A percentile compares a stretch with the other conserved stretches of the same genome.
Conservation (phyloP, 2,888 invertebrate genomes). For the Sinopyrophorus schimmeli region DNA sequence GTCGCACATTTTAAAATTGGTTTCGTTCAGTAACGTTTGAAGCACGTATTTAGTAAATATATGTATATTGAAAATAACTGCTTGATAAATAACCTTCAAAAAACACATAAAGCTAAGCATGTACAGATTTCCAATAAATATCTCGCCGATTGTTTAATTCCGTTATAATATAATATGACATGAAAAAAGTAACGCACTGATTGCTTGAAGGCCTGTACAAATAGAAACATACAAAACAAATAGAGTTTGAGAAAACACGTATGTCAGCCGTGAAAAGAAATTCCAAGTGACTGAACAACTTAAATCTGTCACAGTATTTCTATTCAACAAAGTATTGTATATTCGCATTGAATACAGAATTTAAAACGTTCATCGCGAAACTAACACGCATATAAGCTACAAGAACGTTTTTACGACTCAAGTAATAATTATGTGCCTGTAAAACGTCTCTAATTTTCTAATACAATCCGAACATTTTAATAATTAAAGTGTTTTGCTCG, state of each 20-base stretch:
- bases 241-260: conserved; percentile 25
- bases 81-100: conserved; percentile 26
- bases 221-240: conserved; percentile 30
- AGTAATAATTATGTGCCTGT: too few species aligned
- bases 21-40: conserved; percentile 38
- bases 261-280: conserved; percentile 32
- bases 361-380: too few species aligned
- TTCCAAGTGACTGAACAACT: conserved; percentile 34
- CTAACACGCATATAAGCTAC: too few species aligned
- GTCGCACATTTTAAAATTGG: conserved; percentile 38
- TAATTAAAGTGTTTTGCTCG: too few species aligned
- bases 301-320: conserved; percentile 23
- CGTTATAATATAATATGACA: neutral
- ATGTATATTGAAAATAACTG: conserved; percentile 40
- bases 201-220: conserved; percentile 12
- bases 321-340: too few species aligned
- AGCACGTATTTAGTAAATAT: conserved; percentile 42
- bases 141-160: conserved; percentile 9
- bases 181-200: neutral
- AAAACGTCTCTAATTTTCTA: too few species aligned
- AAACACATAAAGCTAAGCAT: conserved; percentile 1
- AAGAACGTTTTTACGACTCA: too few species aligned
- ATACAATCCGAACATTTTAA: too few species aligned
- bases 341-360: too few species aligned
- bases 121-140: too few species aligned